A percentile compares a stretch with the other conserved stretches of the same genome.
phyloP scores from a whole-genome alignment of 1,140 invertebrate genomes.

The Gonatopus flavifemur region DNA sequence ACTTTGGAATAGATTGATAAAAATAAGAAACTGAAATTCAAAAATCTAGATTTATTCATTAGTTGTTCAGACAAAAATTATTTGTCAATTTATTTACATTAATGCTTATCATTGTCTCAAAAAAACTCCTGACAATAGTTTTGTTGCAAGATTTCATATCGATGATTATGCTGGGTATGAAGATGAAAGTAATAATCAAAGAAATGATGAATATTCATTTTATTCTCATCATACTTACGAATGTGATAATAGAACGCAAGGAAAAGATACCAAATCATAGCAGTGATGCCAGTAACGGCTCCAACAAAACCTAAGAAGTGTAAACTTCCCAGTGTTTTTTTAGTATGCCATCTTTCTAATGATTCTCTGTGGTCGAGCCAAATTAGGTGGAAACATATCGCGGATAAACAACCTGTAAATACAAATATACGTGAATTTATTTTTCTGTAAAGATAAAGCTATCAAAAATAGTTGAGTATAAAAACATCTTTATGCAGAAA shows the following conservation, averaged over 20 bases:
- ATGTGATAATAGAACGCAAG: slow-evolving; percentile 32
- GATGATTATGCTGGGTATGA: too few species aligned
- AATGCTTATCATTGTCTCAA: too few species aligned
- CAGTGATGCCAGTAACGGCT: slow-evolving; percentile 19
- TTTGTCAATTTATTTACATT: too few species aligned
- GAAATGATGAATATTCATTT: too few species aligned
- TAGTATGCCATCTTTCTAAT: slow-evolving; percentile 29
- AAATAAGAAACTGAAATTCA: background rate
- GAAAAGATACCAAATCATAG: slow-evolving; percentile 34
- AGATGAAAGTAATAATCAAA: too few species aligned
- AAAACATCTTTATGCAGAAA: background rate
- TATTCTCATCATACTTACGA: slow-evolving; percentile 30
- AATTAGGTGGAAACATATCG: slow-evolving; percentile 30
- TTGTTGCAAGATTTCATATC: too few species aligned
- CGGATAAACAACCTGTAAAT: slow-evolving; percentile 21
- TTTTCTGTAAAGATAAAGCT: background rate
- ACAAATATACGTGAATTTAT: too few species aligned
- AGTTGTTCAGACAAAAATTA: too few species aligned
- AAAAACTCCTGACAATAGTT: too few species aligned
- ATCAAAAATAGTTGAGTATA: background rate
- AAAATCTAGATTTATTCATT: too few species aligned
- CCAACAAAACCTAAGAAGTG: slow-evolving; percentile 26
- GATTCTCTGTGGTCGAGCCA: slow-evolving; percentile 27
- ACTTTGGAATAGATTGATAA: too few species aligned
- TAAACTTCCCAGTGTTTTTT: slow-evolving; percentile 19